Percentiles rank a stretch among this genome's conserved stretches.
Evolutionary conservation across 2,888 invertebrate species (phyloP).

Genomic region (Aspidiotus destructor): DNA sequence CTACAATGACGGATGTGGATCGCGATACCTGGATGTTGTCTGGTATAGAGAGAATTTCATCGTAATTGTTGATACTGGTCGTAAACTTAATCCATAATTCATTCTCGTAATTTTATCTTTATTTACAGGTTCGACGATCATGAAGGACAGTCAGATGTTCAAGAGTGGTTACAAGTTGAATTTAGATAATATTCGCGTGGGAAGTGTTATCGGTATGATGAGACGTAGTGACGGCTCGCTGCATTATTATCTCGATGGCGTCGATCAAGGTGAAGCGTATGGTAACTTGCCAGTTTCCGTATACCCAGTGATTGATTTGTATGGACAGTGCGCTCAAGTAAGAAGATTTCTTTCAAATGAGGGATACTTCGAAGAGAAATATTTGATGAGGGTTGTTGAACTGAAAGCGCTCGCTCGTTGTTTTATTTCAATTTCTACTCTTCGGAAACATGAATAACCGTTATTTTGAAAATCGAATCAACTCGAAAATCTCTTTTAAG

Average conservation of each 20-base stretch:
- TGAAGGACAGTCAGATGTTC: constrained; percentile 79
- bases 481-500: no score
- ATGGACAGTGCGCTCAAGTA: constrained; percentile 90
- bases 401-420: background rate
- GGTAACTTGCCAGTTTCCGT: constrained; percentile 66
- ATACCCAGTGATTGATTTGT: constrained; percentile 89
- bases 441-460: no score
- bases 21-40: constrained; percentile 88
- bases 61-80: no score
- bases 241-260: constrained; percentile 76
- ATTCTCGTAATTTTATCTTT: no score
- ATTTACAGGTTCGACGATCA: constrained; percentile 64
- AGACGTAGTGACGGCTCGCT: constrained; percentile 71
- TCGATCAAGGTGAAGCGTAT: constrained; percentile 78
- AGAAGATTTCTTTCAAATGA: background rate
- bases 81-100: no score
- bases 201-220: constrained; percentile 65
- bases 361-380: background rate
- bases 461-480: no score
- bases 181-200: constrained; percentile 67
- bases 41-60: constrained; percentile 33
- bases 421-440: no score
- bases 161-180: constrained; percentile 77
- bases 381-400: background rate
- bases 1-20: constrained; percentile 83